phyloP scores from a whole-genome alignment of 1,140 invertebrate genomes.

The Leptopilina boulardi region DNA sequence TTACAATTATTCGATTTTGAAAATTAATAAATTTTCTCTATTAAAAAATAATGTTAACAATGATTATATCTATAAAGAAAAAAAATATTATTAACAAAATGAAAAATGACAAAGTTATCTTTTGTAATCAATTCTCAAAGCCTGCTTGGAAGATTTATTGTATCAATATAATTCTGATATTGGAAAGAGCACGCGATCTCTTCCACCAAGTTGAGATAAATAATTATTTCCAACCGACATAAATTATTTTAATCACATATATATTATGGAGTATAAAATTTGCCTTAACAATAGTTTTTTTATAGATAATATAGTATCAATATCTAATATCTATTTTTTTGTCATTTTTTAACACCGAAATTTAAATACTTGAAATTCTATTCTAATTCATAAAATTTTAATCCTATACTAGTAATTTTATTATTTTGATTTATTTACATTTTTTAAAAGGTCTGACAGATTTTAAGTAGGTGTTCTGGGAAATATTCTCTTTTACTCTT shows the following conservation, averaged over 20 bases:
- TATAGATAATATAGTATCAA: not conserved
- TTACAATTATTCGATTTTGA: not conserved
- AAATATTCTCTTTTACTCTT: no score
- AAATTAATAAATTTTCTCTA: not conserved
- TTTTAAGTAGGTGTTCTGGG: no score
- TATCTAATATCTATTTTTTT: no score
- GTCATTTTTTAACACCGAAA: no score
- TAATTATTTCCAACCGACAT: not conserved
- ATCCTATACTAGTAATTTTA: no score
- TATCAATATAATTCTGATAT: slow-evolving; percentile 13
- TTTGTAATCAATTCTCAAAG: not conserved
- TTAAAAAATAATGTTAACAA: slow-evolving; percentile 1
- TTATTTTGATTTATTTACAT: no score
- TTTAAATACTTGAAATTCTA: no score
- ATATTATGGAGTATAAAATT: not conserved
- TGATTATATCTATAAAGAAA: not conserved
- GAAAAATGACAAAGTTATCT: slow-evolving; percentile 3
- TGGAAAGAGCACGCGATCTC: not conserved
- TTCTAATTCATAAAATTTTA: no score
- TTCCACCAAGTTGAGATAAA: not conserved
- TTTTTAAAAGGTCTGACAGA: no score
- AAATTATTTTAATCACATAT: not conserved
- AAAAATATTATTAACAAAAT: not conserved
- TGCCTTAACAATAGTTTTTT: not conserved
- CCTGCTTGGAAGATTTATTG: slow-evolving; percentile 1